Base-by-base conservation (phyloP, 2,797 vertebrate species). In the Peromyscus melanophrys region DNA sequence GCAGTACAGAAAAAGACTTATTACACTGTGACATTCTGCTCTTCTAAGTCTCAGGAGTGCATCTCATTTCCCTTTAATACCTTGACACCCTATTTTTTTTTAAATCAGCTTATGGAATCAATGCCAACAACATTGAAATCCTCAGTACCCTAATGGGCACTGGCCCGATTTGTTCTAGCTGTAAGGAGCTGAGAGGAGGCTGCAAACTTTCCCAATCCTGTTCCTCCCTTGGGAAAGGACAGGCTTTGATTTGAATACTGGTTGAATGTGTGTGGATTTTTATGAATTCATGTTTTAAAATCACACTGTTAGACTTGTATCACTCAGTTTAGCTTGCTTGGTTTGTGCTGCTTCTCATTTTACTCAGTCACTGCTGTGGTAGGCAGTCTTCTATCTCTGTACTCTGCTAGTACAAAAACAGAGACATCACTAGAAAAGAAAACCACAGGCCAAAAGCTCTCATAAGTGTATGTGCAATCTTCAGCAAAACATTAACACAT, bases 141-240 rank as follows among this genome's bases (percentile, higher is more conserved):
- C 80, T 49, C 11, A 5, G 43, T n/a, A 25, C 31, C 31, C 63
- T 78, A 76, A n/a, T 91, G 55, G 37, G 59, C 13, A 4, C n/a
- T 25, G 55, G 52, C 46, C 93, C 94, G 82, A 49, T 95, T 59
- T 83, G 23, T 92, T 92, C 76, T 92, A 87, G 40, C 13, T 57
- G n/a, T n/a, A 67, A 78, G 29, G 40, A 73, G 10, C 7, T 46
- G 9, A 27, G 52, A 80, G 81, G 40, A 90, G 75, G 17, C 65
- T 65, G 13, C 31, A 37, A 78, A 43, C 37, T 77, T 43, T 34
- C n/a, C 49, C 49, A 80, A 23, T 1, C 13, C 40, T 3, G 17
- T 73, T 83, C 92, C 9, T 89, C 88, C 46, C 94, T 73, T 37
- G 87, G 67, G 11, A 76, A 92, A 95, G 61, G 27, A 84, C 6